Base-by-base conservation (phyloP, 37 sponge, comb jelly and placozoan genomes). In the Hormiphora californensis region DNA sequence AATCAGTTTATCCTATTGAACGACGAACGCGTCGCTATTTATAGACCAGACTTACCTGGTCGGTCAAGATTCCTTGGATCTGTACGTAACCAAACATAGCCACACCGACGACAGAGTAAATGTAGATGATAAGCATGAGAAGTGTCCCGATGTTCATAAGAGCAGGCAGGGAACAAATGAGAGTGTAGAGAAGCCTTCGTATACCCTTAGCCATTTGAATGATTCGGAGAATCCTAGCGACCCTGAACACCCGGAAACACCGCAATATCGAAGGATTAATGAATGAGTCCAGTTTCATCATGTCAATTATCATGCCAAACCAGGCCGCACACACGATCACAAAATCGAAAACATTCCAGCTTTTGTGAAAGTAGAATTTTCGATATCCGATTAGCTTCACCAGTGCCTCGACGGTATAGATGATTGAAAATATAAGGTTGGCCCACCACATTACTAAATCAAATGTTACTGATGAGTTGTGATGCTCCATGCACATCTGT, bases 321-420 rank as follows among this genome's bases (percentile, higher is more conserved):
- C 59, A 54, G n/a, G 88, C 59, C 9, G 85, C 44, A 17, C 85
- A 32, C 19, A 88, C 78, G 22, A 88, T 69, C 54, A 69, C 57
- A 59, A 88, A 88, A 31, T 88, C 88, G 39, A 88, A 88, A 21
- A 69, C 39, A 31, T 88, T 88, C 88, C 88, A 88, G 3, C 53
- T 31, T 32, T 81, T 63, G 46, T 43, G 39, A 40, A 88, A 88
- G 49, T 88, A 88, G 54, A 41, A 49, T 41, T 51, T 53, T 4
- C 88, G 78, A 7, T 40, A 38, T 22, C 85, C 88, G 28, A 88
- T 39, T 9, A 88, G 38, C 85, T 88, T 88, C 59, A 88, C 36
- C 59, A 88, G 30, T 11, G 88, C 88, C 33, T 88, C 88, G 23
- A 88, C 54, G 43, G 78, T 69, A 31, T 73, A 88, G 40, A 88